Percentiles rank a stretch among this genome's conserved stretches.
These are phyloP conservation scores for Cantharis flavilabris DNA, from an alignment of 2,888 invertebrate genomes.

Conservation along the genomic window DNA sequence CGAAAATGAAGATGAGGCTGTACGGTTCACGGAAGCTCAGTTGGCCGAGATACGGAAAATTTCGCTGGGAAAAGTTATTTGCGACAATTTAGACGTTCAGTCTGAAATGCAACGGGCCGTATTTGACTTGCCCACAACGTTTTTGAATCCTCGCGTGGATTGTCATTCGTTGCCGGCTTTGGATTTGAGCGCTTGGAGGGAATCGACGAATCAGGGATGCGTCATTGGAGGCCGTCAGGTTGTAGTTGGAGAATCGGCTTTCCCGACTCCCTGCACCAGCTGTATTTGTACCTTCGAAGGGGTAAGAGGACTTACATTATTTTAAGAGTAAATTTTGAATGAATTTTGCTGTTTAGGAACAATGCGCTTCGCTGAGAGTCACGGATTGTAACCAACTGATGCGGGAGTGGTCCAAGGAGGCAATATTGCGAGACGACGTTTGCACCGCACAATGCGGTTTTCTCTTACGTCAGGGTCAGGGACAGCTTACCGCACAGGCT, in stretches of 20 bases:
- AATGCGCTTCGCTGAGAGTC: slow-evolving; percentile 85
- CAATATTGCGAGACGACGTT: slow-evolving; percentile 82
- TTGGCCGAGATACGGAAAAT: slow-evolving; percentile 85
- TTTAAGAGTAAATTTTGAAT: not conserved
- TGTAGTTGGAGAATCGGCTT: slow-evolving; percentile 79
- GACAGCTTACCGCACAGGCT: slow-evolving; percentile 12
- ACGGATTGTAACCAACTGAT: slow-evolving; percentile 84
- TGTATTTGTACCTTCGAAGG: slow-evolving; percentile 87
- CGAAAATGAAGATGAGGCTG: slow-evolving; percentile 79
- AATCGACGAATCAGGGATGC: slow-evolving; percentile 76
- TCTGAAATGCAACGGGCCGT: slow-evolving; percentile 87
- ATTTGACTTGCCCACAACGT: slow-evolving; percentile 89
- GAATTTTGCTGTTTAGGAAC: slow-evolving; percentile 65
- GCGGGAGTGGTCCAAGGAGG: slow-evolving; percentile 82
- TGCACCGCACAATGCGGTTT: slow-evolving; percentile 90
- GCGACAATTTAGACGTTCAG: slow-evolving; percentile 86
- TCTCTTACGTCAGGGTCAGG: slow-evolving; percentile 56
- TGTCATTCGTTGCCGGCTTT: slow-evolving; percentile 81
- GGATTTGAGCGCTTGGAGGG: slow-evolving; percentile 84
- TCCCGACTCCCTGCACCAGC: slow-evolving; percentile 89
- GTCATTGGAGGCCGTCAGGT: slow-evolving; percentile 80
- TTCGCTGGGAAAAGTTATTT: slow-evolving; percentile 82
- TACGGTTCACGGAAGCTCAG: slow-evolving; percentile 84
- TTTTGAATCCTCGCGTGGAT: slow-evolving; percentile 86
- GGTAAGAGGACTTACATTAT: slow-evolving; percentile 60